Evolutionary conservation across 2,797 vertebrate species (phyloP), one percentile per base, ranked within the genome.

Genomic region (Sphaeramia orbicularis): DNA sequence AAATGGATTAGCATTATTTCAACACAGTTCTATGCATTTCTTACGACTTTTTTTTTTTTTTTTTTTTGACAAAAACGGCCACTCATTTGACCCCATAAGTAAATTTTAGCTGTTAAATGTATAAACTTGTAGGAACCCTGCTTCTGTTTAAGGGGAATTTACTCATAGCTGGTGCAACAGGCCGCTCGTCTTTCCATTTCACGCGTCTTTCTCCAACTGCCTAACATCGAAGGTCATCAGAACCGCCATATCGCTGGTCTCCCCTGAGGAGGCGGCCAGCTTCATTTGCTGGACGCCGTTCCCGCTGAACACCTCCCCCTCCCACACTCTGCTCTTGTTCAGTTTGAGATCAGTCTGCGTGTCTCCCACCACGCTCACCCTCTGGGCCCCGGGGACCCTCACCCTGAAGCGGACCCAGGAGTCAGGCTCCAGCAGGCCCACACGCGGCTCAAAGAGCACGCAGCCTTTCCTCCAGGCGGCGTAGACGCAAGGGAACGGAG

Each of bases 361-460:
- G n/a, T 91, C 91, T 0, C 93, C 94, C 1, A 96, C 73, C 36
- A 95, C 78, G 0, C 93, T 78, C 13, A 91, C 93, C 53, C 84
- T 91, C 44, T 62, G 81, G 10, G 89, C 92, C 64, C 91, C 88
- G 0, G 93, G 94, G 49, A 96, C 83, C 70, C 93, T 87, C 51
- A 96, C 84, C 65, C 95, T 91, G 82, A 96, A 95, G 36, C 85
- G 80, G 9, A 93, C 91, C 92, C 92, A 90, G 6, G 84, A 83
- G 16, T 75, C 75, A 0, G 93, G 87, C 24, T 85, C 87, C 27
- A 97, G 91, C 15, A 91, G 71, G 4, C 95, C 95, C 0, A 49
- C 64, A 2, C 93, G 93, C 0, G 95, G 96, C 74, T 96, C 94
- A 4, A 96, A 92, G 48, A 96, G 74, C 44, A 94, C 91, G 0